These are phyloP conservation scores for Tiliacea aurago DNA, from an alignment of 2,888 invertebrate genomes.

Conservation along the genomic window DNA sequence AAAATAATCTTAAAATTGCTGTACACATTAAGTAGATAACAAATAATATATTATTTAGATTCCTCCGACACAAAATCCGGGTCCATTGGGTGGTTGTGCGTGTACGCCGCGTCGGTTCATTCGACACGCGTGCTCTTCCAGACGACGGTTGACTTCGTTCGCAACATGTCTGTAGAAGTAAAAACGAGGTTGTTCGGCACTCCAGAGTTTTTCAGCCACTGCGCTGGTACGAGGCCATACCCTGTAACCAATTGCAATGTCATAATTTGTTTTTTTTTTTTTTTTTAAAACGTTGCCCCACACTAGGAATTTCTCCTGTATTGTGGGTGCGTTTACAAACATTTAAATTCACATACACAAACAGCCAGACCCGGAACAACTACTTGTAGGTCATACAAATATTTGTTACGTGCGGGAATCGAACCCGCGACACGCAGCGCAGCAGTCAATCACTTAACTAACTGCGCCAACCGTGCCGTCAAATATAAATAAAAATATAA, in stretches of 20 bases:
- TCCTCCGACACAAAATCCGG: constrained; percentile 86
- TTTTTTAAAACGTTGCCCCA: too few relatives aligned
- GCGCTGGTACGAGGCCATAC: constrained; percentile 59
- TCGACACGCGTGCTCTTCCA: constrained; percentile 90
- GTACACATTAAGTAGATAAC: constrained; percentile 17
- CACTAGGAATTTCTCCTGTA: too few relatives aligned
- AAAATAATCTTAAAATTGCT: constrained; percentile 25
- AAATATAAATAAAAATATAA: too few relatives aligned
- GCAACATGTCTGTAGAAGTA: constrained; percentile 64
- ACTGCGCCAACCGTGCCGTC: too few relatives aligned
- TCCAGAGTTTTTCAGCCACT: constrained; percentile 66
- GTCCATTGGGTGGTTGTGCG: constrained; percentile 93
- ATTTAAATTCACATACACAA: too few relatives aligned
- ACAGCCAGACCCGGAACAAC: too few relatives aligned
- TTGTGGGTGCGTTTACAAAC: too few relatives aligned
- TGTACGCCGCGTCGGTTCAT: constrained; percentile 92
- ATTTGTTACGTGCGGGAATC: too few relatives aligned
- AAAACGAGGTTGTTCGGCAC: constrained; percentile 46
- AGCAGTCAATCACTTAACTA: too few relatives aligned
- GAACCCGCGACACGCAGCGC: too few relatives aligned
- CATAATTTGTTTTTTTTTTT: too few relatives aligned
- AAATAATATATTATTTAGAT: constrained; percentile 17
- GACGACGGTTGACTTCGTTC: constrained; percentile 71
- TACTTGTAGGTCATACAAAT: too few relatives aligned
- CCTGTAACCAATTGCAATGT: constrained; percentile 31